These are phyloP conservation scores for Xestia rhomboidea DNA, from an alignment of 2,888 invertebrate genomes.

Conservation along the genomic window DNA sequence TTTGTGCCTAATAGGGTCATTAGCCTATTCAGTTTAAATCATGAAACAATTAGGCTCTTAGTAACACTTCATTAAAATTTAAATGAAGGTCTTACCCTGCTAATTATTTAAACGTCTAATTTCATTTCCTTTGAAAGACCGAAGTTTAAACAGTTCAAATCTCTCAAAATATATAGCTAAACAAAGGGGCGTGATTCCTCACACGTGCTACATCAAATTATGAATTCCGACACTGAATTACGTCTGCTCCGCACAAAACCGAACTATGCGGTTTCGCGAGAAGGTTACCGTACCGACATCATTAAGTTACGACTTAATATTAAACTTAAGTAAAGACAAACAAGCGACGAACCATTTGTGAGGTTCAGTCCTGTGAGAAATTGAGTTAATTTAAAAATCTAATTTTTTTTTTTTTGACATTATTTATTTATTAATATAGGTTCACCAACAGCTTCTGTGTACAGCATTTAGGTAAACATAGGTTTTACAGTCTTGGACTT, in stretches of 20 bases:
- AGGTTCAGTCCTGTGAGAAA: neutral
- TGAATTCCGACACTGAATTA: slow-evolving; percentile 21
- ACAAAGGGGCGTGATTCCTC: slow-evolving; percentile 7
- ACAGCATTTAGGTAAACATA: too few species aligned
- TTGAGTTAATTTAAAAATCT: neutral
- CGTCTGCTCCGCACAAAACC: neutral
- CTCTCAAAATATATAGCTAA: slow-evolving; percentile 18
- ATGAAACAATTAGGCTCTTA: neutral
- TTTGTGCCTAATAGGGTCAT: neutral
- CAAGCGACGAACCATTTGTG: neutral
- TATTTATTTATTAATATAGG: too few species aligned
- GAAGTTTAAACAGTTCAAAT: neutral
- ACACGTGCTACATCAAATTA: slow-evolving; percentile 34
- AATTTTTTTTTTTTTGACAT: neutral
- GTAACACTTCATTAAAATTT: neutral
- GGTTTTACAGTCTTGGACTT: too few species aligned
- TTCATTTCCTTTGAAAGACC: neutral
- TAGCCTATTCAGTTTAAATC: neutral
- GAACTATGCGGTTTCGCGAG: slow-evolving; percentile 26
- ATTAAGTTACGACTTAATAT: slow-evolving; percentile 29
- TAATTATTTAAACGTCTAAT: slow-evolving; percentile 6
- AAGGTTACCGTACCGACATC: slow-evolving; percentile 1
- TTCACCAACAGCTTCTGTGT: too few species aligned
- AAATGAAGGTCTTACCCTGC: neutral
- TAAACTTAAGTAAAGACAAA: slow-evolving; percentile 8